These are phyloP conservation scores for Pantherophis alleghaniensis DNA, from an alignment of 2,797 vertebrate genomes.

Conservation along the genomic window DNA sequence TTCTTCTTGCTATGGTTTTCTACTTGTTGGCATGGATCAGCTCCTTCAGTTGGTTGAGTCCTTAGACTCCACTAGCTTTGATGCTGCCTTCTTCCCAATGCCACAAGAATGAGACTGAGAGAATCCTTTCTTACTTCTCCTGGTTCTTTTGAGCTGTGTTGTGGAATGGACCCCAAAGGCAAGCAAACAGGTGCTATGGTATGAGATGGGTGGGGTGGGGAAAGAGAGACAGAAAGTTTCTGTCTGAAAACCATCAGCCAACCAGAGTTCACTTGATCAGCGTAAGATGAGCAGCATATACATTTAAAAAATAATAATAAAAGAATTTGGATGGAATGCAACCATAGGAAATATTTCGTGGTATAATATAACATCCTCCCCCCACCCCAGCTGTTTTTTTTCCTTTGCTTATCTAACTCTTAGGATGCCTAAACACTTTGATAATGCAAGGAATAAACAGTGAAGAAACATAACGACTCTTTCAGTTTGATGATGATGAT, in stretches of 20 bases:
- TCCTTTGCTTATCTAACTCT: not conserved
- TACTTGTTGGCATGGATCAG: not conserved
- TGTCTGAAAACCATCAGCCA: not conserved
- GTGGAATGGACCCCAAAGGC: not conserved
- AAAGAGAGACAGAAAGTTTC: not conserved
- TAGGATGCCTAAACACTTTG: not conserved
- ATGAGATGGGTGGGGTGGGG: not conserved
- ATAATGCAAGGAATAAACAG: not conserved
- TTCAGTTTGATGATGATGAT: not conserved
- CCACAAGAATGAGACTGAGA: not conserved
- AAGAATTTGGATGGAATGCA: not conserved
- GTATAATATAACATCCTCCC: not conserved
- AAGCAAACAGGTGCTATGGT: not conserved
- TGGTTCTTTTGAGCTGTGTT: not conserved
- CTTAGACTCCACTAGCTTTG: not conserved
- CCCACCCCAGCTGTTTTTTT: not conserved
- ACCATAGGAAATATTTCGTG: not conserved
- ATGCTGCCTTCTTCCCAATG: not conserved
- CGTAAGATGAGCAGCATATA: not conserved
- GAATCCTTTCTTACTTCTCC: not conserved
- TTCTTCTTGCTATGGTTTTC: not conserved
- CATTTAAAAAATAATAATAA: not conserved
- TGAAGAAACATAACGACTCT: not conserved
- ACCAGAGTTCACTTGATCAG: not conserved
- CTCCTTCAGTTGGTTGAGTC: too few relatives aligned